Evolutionary conservation across 2,113 vertebrate genomes (phyloP).

Genomic region (Campylomormyrus tamandua): DNA sequence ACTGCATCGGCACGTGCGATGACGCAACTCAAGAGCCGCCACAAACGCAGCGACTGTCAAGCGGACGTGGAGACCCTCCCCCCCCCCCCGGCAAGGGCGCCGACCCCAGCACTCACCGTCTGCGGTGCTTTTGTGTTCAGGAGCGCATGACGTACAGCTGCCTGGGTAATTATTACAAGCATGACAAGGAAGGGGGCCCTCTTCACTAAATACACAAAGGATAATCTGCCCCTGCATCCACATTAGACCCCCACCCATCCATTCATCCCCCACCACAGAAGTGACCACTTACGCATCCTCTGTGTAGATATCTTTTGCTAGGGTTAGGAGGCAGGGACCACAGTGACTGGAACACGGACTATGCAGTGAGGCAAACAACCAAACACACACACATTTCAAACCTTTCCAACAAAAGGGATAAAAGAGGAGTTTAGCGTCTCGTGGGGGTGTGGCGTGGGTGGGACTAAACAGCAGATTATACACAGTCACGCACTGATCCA

Average conservation of each 20-base stretch:
- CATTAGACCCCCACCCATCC: not conserved
- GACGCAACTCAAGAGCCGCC: not conserved
- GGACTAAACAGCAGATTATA: not conserved
- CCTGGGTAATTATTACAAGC: not conserved
- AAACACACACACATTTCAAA: not conserved
- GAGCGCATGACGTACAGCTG: not conserved
- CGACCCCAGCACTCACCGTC: not conserved
- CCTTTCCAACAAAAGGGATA: not conserved
- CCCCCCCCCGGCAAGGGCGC: not conserved
- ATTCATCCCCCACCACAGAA: not conserved
- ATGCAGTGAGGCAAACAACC: not conserved
- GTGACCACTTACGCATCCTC: not conserved
- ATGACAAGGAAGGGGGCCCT: not conserved
- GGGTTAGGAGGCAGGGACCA: not conserved
- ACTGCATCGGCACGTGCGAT: not conserved
- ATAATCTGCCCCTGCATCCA: not conserved
- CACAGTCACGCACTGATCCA: not conserved
- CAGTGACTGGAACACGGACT: not conserved
- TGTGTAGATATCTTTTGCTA: not conserved
- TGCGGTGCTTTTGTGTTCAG: not conserved
- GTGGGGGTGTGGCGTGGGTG: not conserved
- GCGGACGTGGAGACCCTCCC: not conserved
- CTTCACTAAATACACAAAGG: not conserved
- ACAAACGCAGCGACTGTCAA: not conserved
- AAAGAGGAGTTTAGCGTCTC: not conserved